Conservation (phyloP, 2,797 vertebrate genomes). For the Chiloscyllium punctatum region DNA sequence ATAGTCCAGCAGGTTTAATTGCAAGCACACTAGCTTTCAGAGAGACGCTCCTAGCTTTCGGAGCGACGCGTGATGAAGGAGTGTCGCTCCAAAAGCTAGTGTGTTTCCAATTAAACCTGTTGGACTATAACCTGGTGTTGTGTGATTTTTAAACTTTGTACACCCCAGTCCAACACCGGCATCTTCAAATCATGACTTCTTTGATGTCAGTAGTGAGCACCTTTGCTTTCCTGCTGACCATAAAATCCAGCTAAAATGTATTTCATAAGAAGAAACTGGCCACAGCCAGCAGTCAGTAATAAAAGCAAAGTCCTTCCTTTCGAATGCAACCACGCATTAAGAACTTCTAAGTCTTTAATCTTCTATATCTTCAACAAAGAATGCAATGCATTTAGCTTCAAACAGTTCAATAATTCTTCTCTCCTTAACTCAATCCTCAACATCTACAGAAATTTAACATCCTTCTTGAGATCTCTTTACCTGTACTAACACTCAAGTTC, state of each 20-base stretch:
- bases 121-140: too few species aligned
- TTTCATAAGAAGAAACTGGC: neutral
- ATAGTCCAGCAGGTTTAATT: too few species aligned
- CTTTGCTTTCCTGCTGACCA: neutral
- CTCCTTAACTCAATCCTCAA: neutral
- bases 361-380: neutral
- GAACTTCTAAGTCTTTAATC: neutral
- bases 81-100: too few species aligned
- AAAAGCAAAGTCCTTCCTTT: neutral
- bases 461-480: neutral
- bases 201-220: too few species aligned
- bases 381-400: neutral
- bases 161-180: too few species aligned
- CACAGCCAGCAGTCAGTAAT: neutral
- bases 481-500: neutral
- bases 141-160: too few species aligned
- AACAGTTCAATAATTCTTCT: neutral
- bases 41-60: too few species aligned
- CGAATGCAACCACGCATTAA: neutral
- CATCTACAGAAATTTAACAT: neutral
- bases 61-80: too few species aligned
- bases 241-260: too few species aligned
- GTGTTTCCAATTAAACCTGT: too few species aligned
- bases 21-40: too few species aligned
- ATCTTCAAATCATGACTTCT: too few species aligned